These are phyloP conservation scores for Aphodius sticticus DNA, from an alignment of 2,888 invertebrate species.

Conservation along the genomic window DNA sequence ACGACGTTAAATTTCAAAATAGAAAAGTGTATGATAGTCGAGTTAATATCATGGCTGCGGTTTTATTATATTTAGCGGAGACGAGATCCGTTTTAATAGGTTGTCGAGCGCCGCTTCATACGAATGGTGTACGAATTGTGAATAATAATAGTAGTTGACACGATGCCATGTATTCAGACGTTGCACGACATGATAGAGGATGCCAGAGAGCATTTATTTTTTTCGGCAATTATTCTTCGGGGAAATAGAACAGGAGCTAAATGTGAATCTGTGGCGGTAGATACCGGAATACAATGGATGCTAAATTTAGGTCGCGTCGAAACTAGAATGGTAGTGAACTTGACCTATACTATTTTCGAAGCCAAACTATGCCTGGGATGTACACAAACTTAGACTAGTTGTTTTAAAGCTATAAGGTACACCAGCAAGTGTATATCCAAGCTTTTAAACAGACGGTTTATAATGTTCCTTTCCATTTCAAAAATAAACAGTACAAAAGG, in stretches of 20 bases:
- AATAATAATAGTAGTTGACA: constrained; percentile 52
- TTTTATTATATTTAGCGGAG: constrained; percentile 33
- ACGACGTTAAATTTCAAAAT: constrained; percentile 45
- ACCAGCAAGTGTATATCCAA: too few species aligned
- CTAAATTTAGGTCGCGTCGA: background rate
- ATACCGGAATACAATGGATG: background rate
- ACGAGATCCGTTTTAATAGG: constrained; percentile 9
- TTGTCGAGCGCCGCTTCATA: constrained; percentile 41
- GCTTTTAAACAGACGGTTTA: too few species aligned
- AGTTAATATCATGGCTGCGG: background rate
- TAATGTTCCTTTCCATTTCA: too few species aligned
- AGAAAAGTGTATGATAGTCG: constrained; percentile 47
- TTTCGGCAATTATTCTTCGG: constrained; percentile 7
- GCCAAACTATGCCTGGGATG: background rate
- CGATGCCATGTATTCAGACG: constrained; percentile 46
- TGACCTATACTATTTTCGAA: background rate
- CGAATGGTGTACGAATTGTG: constrained; percentile 39
- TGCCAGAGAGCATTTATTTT: constrained; percentile 14
- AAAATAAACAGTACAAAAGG: too few species aligned
- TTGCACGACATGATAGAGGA: background rate
- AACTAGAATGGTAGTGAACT: background rate
- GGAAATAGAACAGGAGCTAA: background rate
- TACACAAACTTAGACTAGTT: background rate
- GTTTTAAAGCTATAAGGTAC: background rate
- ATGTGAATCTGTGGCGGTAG: background rate